Evolutionary conservation across 1,140 invertebrate genomes (phyloP), one percentile per base, ranked within the genome.

Genomic region (Odontomachus brunneus): DNA sequence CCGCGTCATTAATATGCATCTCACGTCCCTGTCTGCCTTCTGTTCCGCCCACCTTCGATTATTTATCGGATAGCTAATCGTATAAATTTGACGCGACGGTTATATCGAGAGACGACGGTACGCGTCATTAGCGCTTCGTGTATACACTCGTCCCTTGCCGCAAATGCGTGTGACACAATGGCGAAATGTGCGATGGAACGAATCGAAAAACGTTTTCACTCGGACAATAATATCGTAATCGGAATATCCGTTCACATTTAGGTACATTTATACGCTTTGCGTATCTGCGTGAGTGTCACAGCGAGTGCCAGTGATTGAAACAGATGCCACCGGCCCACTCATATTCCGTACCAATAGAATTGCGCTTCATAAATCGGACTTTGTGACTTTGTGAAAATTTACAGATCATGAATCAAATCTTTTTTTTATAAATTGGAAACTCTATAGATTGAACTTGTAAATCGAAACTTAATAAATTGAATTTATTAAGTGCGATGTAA

Each of bases 61-160:
- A 80, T 80, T 80, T 80, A 80, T 80, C 51, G 75, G 14, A 48
- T 57, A 71, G 9, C 33, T 78, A 78, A 78, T 80, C 24, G 33
- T 48, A 57, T 80, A 76, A 66, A 76, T 80, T 80, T 57, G 38
- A 72, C 26, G 51, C 29, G n/a, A 76, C n/a, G 49, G 49, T 73
- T 17, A 22, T 55, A 59, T 81, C 53, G 17, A 82, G 17, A 82
- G 48, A 19, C 26, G 29, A 11, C 22, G 44, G 14, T 55, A 15
- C 48, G 24, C 48, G 14, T 67, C 29, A 26, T 69, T 57, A 29
- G 51, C 33, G 51, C 33, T 48, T 29, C 22, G 29, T 55, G 74
- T 44, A 44, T 44, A 38, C 48, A 12, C 67, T 78, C 29, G 17
- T 44, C 65, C 22, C 22, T 78, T 55, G 44, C 53, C 26, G 53